Evolutionary conservation across 2,888 invertebrate species (phyloP).

Genomic region (Coleophora flavipennella): DNA sequence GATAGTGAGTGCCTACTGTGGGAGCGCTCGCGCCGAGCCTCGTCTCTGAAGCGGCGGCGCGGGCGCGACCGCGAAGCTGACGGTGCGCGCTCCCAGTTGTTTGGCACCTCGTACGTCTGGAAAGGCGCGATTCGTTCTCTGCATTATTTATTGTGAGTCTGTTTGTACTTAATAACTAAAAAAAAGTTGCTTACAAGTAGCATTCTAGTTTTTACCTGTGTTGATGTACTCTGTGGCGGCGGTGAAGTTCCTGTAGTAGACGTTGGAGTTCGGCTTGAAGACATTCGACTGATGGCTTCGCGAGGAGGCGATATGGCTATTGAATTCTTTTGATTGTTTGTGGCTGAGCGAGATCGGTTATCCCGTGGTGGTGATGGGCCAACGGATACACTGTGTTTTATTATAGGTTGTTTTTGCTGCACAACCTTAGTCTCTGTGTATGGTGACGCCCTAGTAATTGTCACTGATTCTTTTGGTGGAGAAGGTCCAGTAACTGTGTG

Average conservation of each 20-base stretch:
- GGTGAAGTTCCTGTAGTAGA: conserved; percentile 86
- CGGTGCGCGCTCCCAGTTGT: conserved; percentile 41
- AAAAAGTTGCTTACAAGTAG: not conserved
- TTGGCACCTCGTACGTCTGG: conserved; percentile 65
- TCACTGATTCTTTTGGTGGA: conserved; percentile 21
- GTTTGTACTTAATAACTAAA: not conserved
- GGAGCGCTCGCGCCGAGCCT: conserved; percentile 70
- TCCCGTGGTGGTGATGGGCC: conserved; percentile 54
- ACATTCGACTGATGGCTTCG: conserved; percentile 27
- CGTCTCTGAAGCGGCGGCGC: conserved; percentile 48
- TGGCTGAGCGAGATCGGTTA: conserved; percentile 19
- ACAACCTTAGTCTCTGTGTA: conserved; percentile 19
- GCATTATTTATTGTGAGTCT: not conserved
- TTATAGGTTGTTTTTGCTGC: conserved; percentile 18
- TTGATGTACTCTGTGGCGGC: conserved; percentile 89
- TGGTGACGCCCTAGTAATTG: conserved; percentile 27
- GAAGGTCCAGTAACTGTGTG: conserved; percentile 21
- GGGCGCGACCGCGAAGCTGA: conserved; percentile 44
- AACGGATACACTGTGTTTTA: conserved; percentile 44
- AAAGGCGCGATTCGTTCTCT: conserved; percentile 5
- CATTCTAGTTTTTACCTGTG: conserved; percentile 74
- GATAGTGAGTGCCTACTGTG: conserved; percentile 77
- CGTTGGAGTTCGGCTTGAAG: conserved; percentile 35
- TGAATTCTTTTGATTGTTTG: conserved; percentile 49
- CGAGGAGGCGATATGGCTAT: conserved; percentile 66